Conservation (phyloP, 2,797 vertebrate genomes). For the Premnoplex brunnescens region DNA sequence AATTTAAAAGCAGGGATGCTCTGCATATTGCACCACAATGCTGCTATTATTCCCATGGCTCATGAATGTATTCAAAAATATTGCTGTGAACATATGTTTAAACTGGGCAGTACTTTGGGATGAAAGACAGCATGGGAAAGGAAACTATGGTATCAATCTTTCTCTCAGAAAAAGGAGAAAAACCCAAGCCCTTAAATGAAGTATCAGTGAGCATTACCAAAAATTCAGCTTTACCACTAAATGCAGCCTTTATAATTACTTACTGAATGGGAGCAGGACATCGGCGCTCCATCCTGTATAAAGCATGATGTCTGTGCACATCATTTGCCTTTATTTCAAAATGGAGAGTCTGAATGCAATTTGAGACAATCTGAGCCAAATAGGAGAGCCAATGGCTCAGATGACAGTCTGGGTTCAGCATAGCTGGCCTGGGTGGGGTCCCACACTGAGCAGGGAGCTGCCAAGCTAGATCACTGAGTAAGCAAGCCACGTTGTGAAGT, state of each 20-base stretch:
- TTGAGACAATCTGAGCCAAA: neutral
- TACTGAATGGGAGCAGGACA: neutral
- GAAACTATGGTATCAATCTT: neutral
- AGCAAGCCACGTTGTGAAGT: neutral
- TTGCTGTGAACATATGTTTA: neutral
- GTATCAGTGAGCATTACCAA: neutral
- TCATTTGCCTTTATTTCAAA: neutral
- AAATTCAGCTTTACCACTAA: neutral
- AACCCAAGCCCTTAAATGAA: neutral
- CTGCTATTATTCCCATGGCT: neutral
- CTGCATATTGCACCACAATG: neutral
- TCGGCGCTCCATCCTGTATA: neutral
- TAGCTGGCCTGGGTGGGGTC: neutral
- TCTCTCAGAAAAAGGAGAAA: neutral
- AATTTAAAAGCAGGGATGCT: constrained; percentile 1
- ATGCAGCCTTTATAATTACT: neutral
- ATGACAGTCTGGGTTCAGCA: neutral
- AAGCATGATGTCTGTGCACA: neutral
- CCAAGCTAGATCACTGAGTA: neutral
- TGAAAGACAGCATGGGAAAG: neutral
- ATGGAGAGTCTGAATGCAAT: neutral
- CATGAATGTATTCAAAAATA: neutral
- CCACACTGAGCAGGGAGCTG: neutral
- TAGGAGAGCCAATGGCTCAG: neutral
- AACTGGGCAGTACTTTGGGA: neutral